Evolutionary conservation across 2,888 invertebrate species (phyloP), one percentile per base, ranked within the genome.

Genomic region (Cephalotes varians): DNA sequence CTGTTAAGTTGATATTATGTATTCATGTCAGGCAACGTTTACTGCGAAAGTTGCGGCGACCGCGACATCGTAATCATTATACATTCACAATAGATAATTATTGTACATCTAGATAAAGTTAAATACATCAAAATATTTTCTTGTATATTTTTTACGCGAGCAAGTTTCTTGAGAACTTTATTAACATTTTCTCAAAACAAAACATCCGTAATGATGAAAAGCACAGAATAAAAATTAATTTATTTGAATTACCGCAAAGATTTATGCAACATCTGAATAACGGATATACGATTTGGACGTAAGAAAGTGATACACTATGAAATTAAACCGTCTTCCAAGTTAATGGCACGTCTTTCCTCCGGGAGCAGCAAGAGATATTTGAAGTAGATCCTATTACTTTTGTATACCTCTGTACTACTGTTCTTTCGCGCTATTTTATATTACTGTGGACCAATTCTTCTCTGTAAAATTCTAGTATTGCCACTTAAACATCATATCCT

Each of bases 1-100:
- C 9, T 10, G 18, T 9, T 47, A 74, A 34, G 37, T 51, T 64
- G 62, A 54, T 31, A 47, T 73, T 34, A 60, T 37, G 51, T 15
- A 64, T 51, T 51, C 51, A 51, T 64, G 64, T 28, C 64, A 40
- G 64, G 51, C 34, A 51, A 49, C 37, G n/a, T 76, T 76, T 76
- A 64, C 25, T 49, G 51, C 40, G 37, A n/a, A 28, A 76, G 37
- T 64, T 64, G n/a, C 9, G 3, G 2, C 28, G 28, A 56, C n/a
- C n/a, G n/a, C 49, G 5, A 58, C 40, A 76, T 51, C 12, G n/a
- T 28, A 28, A 40, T 44, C 54, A 54, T 54, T 47, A 49, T 34
- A 31, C 9, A 15, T 47, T 15, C 6, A 15, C 44, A 21, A 47
- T 60, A 44, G 40, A 56, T 28, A 49, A 64, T 64, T 62, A 76